Evolutionary conservation across 2,797 vertebrate species (phyloP).

Genomic region (Pangasius larnaudii): DNA sequence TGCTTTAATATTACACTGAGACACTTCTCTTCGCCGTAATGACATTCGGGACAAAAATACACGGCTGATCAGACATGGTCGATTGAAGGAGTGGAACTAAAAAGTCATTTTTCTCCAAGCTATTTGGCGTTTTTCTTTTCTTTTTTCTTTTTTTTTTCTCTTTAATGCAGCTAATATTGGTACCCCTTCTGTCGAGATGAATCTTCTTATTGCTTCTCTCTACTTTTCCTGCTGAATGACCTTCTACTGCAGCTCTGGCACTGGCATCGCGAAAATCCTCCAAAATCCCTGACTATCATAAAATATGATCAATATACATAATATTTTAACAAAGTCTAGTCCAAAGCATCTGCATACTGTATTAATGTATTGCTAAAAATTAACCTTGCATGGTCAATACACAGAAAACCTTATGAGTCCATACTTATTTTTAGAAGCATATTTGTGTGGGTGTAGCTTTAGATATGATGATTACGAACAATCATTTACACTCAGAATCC

Average conservation of each 20-base stretch:
- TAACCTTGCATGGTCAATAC: too few species aligned
- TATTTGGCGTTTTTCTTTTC: not conserved
- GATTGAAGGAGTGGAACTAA: not conserved
- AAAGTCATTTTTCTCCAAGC: conserved; percentile 3
- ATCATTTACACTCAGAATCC: not conserved
- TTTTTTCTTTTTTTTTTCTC: not conserved
- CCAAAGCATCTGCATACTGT: not conserved
- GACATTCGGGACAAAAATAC: not conserved
- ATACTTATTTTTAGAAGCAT: not conserved
- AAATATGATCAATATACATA: not conserved
- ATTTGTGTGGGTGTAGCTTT: not conserved
- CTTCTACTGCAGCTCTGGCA: not conserved
- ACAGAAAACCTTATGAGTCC: not conserved
- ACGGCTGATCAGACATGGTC: conserved; percentile 6
- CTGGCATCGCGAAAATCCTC: not conserved
- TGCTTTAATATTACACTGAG: not conserved
- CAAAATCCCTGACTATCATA: not conserved
- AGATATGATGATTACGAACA: not conserved
- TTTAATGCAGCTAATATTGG: not conserved
- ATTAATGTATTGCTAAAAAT: not conserved
- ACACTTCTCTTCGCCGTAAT: not conserved
- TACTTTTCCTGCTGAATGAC: not conserved
- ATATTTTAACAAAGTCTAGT: not conserved
- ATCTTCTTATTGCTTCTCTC: conserved; percentile 2
- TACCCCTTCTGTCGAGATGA: conserved; percentile 7